Base-by-base conservation (phyloP, 2,797 vertebrate species). In the Artibeus jamaicensis region DNA sequence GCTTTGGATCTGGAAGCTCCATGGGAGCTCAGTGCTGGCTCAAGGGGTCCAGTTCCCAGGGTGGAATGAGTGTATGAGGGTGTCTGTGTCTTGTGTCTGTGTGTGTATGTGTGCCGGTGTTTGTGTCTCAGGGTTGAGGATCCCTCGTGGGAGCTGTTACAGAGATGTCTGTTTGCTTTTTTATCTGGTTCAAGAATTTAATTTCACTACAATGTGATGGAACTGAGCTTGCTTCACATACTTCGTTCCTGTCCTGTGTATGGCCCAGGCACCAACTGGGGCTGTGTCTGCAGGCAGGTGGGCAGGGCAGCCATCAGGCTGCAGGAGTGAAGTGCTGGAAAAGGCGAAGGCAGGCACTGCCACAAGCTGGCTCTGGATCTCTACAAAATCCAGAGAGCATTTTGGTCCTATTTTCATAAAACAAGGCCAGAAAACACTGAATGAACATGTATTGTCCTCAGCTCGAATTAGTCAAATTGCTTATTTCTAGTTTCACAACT, bases 401-500 rank as follows among this genome's bases (percentile, higher is more conserved):
- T 85, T 16, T 22, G 16, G 53, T 65, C 85, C 74, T 84, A 21
- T 55, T 83, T 95, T 92, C 65, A 21, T 70, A 96, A 55, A 94
- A 71, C 9, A 26, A 74, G 78, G 46, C 84, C 67, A 73, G 46
- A 68, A 67, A 77, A 76, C 44, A 48, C 44, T 46, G 29, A 93
- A 79, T 37, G 50, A 86, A 55, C 77, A 92, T 14, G n/a, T 88
- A 65, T 73, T 83, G 46, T 15, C 70, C 55, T 95, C 46, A 85
- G 22, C 78, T 73, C n/a, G 9, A 89, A 76, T 57, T 92, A 62
- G 57, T 89, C 68, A 84, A 48, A 42, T 65, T 16, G 65, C n/a
- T 90, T 70, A 89, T 91, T 95, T 95, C 85, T 92, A 76, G 62
- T 93, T 97, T 92, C 62, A 92, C 82, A 79, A 73, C 37, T 50